These are phyloP conservation scores for Drosophila bifasciata DNA, from an alignment of 1,140 invertebrate species.

Conservation along the genomic window DNA sequence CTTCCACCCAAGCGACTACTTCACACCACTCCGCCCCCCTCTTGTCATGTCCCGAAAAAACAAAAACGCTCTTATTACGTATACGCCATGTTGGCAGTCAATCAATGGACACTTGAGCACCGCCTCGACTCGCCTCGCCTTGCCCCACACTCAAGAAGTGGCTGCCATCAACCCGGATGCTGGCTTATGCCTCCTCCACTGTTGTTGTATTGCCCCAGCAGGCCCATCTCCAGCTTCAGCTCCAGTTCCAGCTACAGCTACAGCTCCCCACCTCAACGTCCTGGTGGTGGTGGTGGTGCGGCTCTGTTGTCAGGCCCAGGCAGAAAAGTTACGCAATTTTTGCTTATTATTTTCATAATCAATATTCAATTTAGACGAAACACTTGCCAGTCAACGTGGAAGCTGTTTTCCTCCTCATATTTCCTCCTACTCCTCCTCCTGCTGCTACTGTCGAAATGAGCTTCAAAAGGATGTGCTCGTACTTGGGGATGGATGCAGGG, in stretches of 20 bases:
- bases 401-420: constrained; percentile 31
- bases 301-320: constrained; percentile 69
- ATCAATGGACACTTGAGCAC: constrained; percentile 78
- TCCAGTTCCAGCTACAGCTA: too few relatives aligned
- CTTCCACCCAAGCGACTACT: neutral
- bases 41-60: constrained; percentile 18
- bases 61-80: constrained; percentile 71
- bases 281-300: constrained; percentile 3
- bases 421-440: constrained; percentile 12
- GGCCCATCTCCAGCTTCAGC: neutral
- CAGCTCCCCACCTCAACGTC: neutral
- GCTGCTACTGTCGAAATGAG: constrained; percentile 46
- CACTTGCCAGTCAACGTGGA: constrained; percentile 67
- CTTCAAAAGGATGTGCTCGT: constrained; percentile 56
- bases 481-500: neutral
- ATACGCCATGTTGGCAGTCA: constrained; percentile 80
- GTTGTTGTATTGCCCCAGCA: constrained; percentile 6
- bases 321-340: constrained; percentile 79
- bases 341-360: constrained; percentile 82
- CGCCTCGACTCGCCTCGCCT: constrained; percentile 32
- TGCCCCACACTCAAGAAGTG: neutral
- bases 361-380: constrained; percentile 80
- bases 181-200: constrained; percentile 20
- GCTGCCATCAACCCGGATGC: constrained; percentile 27
- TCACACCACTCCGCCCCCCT: neutral